Evolutionary conservation across 2,113 vertebrate species (phyloP), one percentile per base, ranked within the genome.

Genomic region (Ageneiosus marmoratus): DNA sequence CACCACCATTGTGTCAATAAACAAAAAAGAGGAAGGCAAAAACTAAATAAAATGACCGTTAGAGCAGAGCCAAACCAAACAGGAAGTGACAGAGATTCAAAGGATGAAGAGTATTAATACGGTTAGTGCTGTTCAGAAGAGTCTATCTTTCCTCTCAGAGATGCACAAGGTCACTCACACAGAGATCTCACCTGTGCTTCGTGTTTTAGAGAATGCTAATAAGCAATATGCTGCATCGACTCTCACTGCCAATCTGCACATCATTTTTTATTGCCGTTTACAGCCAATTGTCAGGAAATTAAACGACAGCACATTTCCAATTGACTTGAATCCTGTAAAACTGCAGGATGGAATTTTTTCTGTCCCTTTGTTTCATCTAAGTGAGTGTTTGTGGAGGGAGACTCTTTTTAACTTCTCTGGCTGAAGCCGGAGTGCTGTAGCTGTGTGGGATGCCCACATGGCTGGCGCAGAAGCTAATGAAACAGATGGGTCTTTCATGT

Each of bases 401-500:
- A 5, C 16, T 78, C 29, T 46, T 46, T 67, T 15, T 58, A 58
- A 70, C 34, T 58, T 58, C 41, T 22, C 58, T 50, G 80, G 51
- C 79, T 32, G 53, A 15, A 74, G 55, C 8, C 74, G 76, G 87
- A 85, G 80, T 10, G n/a, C 67, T 83, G 87, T 27, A 48, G 10
- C 84, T 89, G 88, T 83, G 29, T 13, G 91, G 88, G 91, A 91
- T 24, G 75, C 63, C 80, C 67, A 56, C 80, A 53, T 3, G 74
- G 48, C 82, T 83, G 82, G 82, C 34, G 24, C 51, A 44, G 37
- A 63, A 48, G 75, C 37, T 56, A 41, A 46, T 69, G 73, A 81
- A 70, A 76, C 82, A 91, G 87, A 91, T 93, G 91, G 89, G 89
- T 82, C 91, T 92, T 92, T 84, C 79, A 89, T 91, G 89, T 91